phyloP scores from a whole-genome alignment of 2,888 invertebrate species.

The Synanthedon tipuliformis region DNA sequence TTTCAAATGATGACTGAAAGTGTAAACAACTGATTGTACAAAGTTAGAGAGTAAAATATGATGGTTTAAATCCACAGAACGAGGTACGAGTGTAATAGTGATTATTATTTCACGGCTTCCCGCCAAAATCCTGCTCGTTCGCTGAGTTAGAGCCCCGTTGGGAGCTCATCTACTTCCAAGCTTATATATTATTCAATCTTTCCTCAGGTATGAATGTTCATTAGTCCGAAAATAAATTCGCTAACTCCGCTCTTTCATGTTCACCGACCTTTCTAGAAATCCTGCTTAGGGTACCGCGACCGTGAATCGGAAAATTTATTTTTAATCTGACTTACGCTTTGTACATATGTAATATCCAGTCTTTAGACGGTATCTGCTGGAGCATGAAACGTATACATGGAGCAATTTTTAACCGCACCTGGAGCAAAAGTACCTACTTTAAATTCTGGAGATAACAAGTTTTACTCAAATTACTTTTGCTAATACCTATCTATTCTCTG shows the following conservation, averaged over 20 bases:
- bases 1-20: too few relatives aligned
- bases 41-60: neutral
- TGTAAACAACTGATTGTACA: neutral
- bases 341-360: too few relatives aligned
- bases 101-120: conserved; percentile 34
- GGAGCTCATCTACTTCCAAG: conserved; percentile 44
- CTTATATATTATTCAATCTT: conserved; percentile 59
- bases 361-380: too few relatives aligned
- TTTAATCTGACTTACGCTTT: neutral
- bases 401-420: too few relatives aligned
- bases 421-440: too few relatives aligned
- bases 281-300: neutral
- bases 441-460: too few relatives aligned
- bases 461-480: too few relatives aligned
- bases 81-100: conserved; percentile 27
- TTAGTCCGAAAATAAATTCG: conserved; percentile 49
- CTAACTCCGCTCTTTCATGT: conserved; percentile 8
- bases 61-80: conserved; percentile 14
- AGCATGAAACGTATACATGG: too few relatives aligned
- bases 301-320: neutral
- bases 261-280: conserved; percentile 3
- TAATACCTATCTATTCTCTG: too few relatives aligned
- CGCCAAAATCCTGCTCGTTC: conserved; percentile 32
- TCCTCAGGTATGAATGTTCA: conserved; percentile 61
- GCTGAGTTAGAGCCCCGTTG: conserved; percentile 46